Evolutionary conservation across 2,113 vertebrate species (phyloP).

Genomic region (Mesitornis unicolor): DNA sequence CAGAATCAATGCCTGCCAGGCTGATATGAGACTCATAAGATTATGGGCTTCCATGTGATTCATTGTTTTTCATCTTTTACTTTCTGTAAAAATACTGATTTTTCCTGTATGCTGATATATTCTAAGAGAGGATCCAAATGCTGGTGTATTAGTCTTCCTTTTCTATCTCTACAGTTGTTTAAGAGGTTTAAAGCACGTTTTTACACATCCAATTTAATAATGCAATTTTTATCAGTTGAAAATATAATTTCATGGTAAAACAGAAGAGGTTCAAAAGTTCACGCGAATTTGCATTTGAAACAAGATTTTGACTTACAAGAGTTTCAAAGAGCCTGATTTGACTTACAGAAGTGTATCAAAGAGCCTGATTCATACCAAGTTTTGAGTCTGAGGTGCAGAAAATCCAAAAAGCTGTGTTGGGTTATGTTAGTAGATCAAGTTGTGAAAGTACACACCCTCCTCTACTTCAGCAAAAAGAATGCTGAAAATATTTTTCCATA

Average conservation of each 20-base stretch:
- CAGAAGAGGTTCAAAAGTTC: neutral
- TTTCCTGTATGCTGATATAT: neutral
- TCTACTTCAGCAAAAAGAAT: neutral
- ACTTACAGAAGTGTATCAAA: neutral
- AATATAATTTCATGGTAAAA: neutral
- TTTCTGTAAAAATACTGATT: conserved; percentile 42
- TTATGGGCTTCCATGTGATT: conserved; percentile 11
- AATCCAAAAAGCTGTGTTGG: neutral
- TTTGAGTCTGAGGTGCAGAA: neutral
- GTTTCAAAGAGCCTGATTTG: neutral
- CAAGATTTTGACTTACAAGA: neutral
- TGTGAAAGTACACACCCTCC: neutral
- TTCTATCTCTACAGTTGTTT: neutral
- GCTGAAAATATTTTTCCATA: neutral
- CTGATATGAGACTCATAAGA: neutral
- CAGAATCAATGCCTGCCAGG: conserved; percentile 42
- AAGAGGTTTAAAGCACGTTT: neutral
- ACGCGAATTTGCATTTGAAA: neutral
- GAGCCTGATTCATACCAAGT: neutral
- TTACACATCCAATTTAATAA: neutral
- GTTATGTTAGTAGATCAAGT: neutral
- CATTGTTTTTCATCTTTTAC: neutral
- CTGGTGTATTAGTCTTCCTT: neutral
- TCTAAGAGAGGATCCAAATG: neutral
- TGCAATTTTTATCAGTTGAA: neutral